Percentiles rank a stretch among this genome's conserved stretches.
These are phyloP conservation scores for Sander vitreus DNA, from an alignment of 2,113 vertebrate species.

Conservation along the genomic window DNA sequence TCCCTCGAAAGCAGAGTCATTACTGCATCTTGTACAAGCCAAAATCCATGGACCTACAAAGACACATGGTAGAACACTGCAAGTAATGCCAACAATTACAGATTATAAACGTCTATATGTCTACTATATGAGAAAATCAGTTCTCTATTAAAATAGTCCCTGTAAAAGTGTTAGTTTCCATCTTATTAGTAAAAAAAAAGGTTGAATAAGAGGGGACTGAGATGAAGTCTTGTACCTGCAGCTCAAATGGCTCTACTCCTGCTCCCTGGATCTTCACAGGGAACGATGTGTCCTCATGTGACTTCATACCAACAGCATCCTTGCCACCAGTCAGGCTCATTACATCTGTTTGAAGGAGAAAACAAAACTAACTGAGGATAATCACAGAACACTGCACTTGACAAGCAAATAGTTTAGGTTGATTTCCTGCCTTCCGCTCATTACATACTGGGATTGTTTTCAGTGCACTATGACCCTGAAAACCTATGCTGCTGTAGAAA, in stretches of 20 bases:
- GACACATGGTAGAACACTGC: slow-evolving; percentile 5
- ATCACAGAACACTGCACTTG: slow-evolving; percentile 2
- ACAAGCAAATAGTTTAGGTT: background rate
- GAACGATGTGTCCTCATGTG: slow-evolving; percentile 73
- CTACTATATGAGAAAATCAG: background rate
- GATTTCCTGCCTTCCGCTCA: slow-evolving; percentile 11
- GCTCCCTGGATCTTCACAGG: slow-evolving; percentile 85
- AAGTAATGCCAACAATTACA: background rate
- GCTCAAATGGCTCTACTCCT: slow-evolving; percentile 84
- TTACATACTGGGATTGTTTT: background rate
- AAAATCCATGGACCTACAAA: slow-evolving; percentile 80
- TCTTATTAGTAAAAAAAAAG: too few relatives aligned
- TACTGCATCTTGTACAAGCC: slow-evolving; percentile 83
- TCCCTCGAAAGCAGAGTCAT: slow-evolving; percentile 76
- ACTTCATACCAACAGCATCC: slow-evolving; percentile 34
- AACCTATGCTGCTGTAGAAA: background rate
- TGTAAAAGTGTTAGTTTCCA: background rate
- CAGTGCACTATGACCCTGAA: background rate
- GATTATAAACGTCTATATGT: background rate
- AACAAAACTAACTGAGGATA: slow-evolving; percentile 28
- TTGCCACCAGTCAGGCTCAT: slow-evolving; percentile 39
- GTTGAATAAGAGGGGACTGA: background rate
- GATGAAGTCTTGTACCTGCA: slow-evolving; percentile 75
- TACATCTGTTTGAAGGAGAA: slow-evolving; percentile 58
- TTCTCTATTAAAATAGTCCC: background rate